Conservation (phyloP, 1,140 invertebrate genomes). For the Harpegnathos saltator region DNA sequence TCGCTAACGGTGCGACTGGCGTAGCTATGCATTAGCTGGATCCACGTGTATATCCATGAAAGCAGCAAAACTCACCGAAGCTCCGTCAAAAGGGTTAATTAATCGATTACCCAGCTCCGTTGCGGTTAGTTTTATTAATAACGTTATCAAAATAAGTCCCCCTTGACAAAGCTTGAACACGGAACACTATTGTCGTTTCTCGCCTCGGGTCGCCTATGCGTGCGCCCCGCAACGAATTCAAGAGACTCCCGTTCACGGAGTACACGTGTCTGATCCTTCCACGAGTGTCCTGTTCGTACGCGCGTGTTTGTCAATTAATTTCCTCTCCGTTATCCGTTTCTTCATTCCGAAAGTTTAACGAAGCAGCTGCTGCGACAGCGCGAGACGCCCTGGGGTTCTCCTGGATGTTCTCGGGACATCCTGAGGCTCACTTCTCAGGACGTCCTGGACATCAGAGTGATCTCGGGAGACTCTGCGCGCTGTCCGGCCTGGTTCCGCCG, state of each 20-base stretch:
- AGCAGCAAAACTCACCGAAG: slow-evolving; percentile 35
- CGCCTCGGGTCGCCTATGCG: slow-evolving; percentile 8
- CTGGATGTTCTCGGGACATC: no score
- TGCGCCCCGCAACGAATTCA: background rate
- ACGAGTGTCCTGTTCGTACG: background rate
- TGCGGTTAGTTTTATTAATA: slow-evolving; percentile 72
- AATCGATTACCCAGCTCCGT: slow-evolving; percentile 60
- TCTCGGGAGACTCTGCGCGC: no score
- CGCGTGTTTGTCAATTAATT: slow-evolving; percentile 20
- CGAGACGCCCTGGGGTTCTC: no score
- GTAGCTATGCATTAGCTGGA: slow-evolving; percentile 11
- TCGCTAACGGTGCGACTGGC: background rate
- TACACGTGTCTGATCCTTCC: slow-evolving; percentile 5
- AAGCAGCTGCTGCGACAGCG: background rate
- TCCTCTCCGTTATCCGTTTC: slow-evolving; percentile 37
- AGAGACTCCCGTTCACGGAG: background rate
- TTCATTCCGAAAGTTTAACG: slow-evolving; percentile 9
- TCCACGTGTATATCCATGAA: slow-evolving; percentile 14
- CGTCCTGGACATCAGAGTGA: no score
- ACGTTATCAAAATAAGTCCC: slow-evolving; percentile 59
- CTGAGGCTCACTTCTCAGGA: no score
- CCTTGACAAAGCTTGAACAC: slow-evolving; percentile 32
- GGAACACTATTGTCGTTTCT: background rate
- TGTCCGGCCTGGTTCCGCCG: no score
- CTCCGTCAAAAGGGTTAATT: slow-evolving; percentile 54